Conservation (phyloP, 2,888 invertebrate species). For the Microctonus hyperodae region DNA sequence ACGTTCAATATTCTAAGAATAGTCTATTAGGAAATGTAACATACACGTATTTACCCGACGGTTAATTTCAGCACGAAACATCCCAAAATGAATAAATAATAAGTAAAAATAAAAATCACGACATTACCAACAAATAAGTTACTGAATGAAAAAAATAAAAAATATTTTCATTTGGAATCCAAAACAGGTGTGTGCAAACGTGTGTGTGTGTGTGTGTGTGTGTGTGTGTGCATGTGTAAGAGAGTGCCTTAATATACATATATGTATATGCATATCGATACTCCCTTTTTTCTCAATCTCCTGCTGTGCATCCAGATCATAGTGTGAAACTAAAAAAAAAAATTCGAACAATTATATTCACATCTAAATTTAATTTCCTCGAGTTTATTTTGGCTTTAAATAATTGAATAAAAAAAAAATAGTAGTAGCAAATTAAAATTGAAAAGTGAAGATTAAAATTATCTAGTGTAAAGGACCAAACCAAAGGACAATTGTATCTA, state of each 20-base stretch:
- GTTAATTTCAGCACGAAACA: not conserved
- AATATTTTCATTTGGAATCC: slow-evolving; percentile 23
- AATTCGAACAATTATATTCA: too few species aligned
- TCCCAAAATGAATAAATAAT: slow-evolving; percentile 1
- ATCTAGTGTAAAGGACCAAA: too few species aligned
- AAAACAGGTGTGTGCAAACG: slow-evolving; percentile 3
- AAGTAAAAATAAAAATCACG: slow-evolving; percentile 8
- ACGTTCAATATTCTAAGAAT: slow-evolving; percentile 18
- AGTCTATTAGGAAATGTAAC: not conserved
- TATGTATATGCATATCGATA: too few species aligned
- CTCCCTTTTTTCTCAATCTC: slow-evolving; percentile 7
- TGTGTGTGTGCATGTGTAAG: not conserved
- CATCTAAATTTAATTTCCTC: too few species aligned
- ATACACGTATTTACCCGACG: not conserved
- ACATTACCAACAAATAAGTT: not conserved
- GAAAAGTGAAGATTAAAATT: too few species aligned
- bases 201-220: not conserved
- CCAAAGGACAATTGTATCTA: not conserved
- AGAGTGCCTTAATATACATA: not conserved
- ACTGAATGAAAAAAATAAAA: slow-evolving; percentile 1
- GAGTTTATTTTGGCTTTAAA: too few species aligned
- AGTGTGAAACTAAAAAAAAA: not conserved
- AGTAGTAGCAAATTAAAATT: too few species aligned
- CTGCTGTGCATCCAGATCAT: not conserved
- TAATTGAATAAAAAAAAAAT: too few species aligned